Base-by-base conservation (phyloP, 2,888 invertebrate genomes). In the Phaonia tiefii region DNA sequence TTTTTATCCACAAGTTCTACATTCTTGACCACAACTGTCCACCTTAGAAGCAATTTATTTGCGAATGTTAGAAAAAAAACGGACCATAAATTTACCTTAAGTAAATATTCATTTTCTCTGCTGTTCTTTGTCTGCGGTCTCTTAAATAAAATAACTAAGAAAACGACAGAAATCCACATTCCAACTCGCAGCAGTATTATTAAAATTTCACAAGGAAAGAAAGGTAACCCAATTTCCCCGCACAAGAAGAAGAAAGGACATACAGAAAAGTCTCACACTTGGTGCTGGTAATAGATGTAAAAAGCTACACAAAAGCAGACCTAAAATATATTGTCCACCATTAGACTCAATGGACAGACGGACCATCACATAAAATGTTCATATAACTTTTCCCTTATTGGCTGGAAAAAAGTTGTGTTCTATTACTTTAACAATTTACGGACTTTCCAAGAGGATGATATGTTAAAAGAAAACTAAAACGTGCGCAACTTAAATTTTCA, bases 101-200 rank as follows among this genome's bases (percentile, higher is more conserved):
- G 56, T 65, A 76, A 73, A 76, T 70, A 80, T 69, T 65, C 76
- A 58, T 76, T 80, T 80, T 65, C 63, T 65, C 5, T n/a, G n/a
- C n/a, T n/a, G n/a, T n/a, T n/a, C n/a, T n/a, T n/a, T n/a, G n/a
- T n/a, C n/a, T n/a, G n/a, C n/a, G n/a, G n/a, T 15, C 54, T 25
- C 54, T 1, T 10, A 8, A 20, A 46, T 2, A 46, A 51, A 22
- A 51, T 51, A 22, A 22, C 22, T 10, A 8, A 54, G 22, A 54
- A 11, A 1, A 13, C 13, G 25, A 54, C 22, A 20, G 20, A 49
- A 49, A 20, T 17, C 20, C 49, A 2, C 7, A 20, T 22, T 54
- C 54, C 3, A 13, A 10, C n/a, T 44, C n/a, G 44, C 44, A 17
- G 20, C 20, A 8, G 10, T 8, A 20, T 17, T 49, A 42, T 37